A percentile compares a stretch with the other conserved stretches of the same genome.
These are phyloP conservation scores for Metopolophium dirhodum DNA, from an alignment of 1,140 invertebrate species.

Conservation along the genomic window DNA sequence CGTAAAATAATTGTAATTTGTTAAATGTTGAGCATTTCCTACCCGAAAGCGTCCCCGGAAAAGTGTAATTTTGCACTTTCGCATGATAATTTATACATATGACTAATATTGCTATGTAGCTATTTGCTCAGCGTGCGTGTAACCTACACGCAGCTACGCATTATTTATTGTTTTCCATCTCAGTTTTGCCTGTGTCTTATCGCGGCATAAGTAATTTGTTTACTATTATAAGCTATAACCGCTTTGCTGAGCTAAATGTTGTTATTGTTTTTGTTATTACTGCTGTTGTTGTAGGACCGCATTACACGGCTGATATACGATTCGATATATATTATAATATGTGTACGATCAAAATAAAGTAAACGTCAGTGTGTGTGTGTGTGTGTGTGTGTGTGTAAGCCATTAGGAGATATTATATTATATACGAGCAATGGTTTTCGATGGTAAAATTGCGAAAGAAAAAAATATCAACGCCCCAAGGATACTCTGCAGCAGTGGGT, in stretches of 20 bases:
- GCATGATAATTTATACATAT: too few relatives aligned
- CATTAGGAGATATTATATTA: neutral
- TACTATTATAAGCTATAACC: neutral
- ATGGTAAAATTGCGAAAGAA: neutral
- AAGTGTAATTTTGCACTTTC: too few relatives aligned
- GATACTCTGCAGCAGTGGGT: neutral
- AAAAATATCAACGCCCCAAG: constrained; percentile 2
- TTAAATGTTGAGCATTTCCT: too few relatives aligned
- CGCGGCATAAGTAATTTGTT: neutral
- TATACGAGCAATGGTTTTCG: neutral
- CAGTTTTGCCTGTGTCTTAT: neutral
- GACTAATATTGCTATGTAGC: too few relatives aligned
- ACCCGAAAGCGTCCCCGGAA: too few relatives aligned
- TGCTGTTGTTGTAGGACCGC: neutral
- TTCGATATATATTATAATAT: neutral
- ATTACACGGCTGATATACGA: neutral
- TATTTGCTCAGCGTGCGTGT: neutral
- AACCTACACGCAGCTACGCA: too few relatives aligned
- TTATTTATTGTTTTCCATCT: neutral
- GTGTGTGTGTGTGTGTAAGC: too few relatives aligned
- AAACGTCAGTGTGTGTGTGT: neutral
- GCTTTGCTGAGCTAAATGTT: neutral
- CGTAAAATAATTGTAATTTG: too few relatives aligned
- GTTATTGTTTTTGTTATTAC: neutral
- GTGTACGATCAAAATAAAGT: too few relatives aligned